Percentiles rank a stretch among this genome's conserved stretches.
phyloP scores from a whole-genome alignment of 2,888 invertebrate species.

The Desoria tigrina region DNA sequence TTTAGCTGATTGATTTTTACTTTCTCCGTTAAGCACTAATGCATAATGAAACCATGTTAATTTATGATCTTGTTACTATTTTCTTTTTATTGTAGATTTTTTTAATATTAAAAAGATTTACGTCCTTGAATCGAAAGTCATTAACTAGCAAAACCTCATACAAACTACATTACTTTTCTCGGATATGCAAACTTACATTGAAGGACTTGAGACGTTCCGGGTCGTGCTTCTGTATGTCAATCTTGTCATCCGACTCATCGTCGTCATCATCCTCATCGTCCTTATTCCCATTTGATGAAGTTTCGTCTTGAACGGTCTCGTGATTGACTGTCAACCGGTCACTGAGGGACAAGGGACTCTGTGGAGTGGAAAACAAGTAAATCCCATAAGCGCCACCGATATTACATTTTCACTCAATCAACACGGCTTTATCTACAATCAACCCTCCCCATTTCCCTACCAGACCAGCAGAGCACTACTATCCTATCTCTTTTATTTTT shows the following conservation, averaged over 20 bases:
- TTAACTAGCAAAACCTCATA: no score
- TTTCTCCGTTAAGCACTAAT: no score
- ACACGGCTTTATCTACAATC: slow-evolving; percentile 1
- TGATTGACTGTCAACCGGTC: slow-evolving; percentile 62
- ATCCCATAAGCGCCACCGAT: slow-evolving; percentile 18
- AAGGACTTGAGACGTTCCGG: slow-evolving; percentile 94
- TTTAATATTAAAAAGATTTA: no score
- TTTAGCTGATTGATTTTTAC: no score
- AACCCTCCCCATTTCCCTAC: slow-evolving; percentile 8
- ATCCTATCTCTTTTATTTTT: no score
- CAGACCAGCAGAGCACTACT: neutral
- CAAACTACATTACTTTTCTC: no score
- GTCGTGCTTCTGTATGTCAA: slow-evolving; percentile 84
- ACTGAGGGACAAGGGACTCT: slow-evolving; percentile 68
- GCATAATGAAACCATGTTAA: no score
- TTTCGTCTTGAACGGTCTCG: slow-evolving; percentile 78
- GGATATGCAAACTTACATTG: slow-evolving; percentile 88
- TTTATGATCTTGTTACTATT: no score
- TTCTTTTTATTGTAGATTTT: no score
- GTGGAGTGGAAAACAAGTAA: slow-evolving; percentile 54
- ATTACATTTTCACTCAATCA: slow-evolving; percentile 20
- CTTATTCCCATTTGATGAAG: slow-evolving; percentile 82
- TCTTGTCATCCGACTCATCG: slow-evolving; percentile 87
- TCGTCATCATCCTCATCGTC: slow-evolving; percentile 81
- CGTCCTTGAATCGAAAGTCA: no score